Conservation (phyloP, 64 coral and sea anemone genomes). For the Hydrozoanthus tunicans region DNA sequence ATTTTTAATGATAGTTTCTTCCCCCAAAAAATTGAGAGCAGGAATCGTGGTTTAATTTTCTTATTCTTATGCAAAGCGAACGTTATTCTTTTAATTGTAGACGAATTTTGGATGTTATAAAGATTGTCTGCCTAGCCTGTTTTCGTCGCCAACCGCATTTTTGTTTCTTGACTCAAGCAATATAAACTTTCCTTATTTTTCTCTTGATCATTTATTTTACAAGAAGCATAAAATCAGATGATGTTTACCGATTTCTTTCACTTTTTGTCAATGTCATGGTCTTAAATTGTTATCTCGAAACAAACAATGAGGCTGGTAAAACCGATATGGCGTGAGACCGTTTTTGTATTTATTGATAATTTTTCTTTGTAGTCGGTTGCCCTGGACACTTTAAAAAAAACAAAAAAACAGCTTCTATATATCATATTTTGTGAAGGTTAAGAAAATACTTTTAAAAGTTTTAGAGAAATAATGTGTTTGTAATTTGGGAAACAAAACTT, state of each 20-base stretch:
- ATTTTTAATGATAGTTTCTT: slow-evolving; percentile 20
- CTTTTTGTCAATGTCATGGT: background rate
- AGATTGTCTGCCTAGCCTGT: background rate
- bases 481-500: background rate
- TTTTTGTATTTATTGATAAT: slow-evolving; percentile 20
- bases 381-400: slow-evolving; percentile 18
- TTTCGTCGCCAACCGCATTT: background rate
- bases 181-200: slow-evolving; percentile 1
- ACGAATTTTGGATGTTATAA: background rate
- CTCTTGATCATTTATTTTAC: background rate
- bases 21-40: background rate
- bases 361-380: slow-evolving; percentile 27
- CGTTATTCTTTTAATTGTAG: slow-evolving; percentile 8
- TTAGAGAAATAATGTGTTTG: slow-evolving; percentile 1
- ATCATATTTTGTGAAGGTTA: background rate
- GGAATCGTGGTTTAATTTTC: slow-evolving; percentile 19
- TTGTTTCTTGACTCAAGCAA: background rate
- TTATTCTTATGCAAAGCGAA: slow-evolving; percentile 4
- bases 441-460: background rate
- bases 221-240: background rate
- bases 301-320: slow-evolving; percentile 13
- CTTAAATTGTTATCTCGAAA: slow-evolving; percentile 19
- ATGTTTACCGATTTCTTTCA: slow-evolving; percentile 16
- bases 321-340: background rate
- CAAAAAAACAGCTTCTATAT: slow-evolving; percentile 4